Conservation (phyloP, 1,140 invertebrate genomes). For the Leptopilina clavipes region DNA sequence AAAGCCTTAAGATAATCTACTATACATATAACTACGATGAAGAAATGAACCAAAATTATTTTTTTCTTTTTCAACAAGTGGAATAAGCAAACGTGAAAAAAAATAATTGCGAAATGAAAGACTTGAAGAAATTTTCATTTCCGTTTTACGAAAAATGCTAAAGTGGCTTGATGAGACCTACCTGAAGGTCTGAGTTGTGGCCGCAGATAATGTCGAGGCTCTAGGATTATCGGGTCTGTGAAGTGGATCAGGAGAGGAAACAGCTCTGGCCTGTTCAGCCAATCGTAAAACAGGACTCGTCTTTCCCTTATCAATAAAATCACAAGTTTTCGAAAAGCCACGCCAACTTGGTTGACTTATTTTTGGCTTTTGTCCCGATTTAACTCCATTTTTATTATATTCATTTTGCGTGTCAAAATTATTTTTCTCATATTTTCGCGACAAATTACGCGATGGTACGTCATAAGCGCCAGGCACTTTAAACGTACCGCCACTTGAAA, state of each 20-base stretch:
- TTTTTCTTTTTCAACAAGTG: neutral
- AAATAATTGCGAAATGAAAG: neutral
- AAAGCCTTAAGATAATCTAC: neutral
- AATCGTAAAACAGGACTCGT: constrained; percentile 67
- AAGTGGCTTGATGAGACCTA: constrained; percentile 59
- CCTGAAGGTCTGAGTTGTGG: constrained; percentile 69
- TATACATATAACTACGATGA: constrained; percentile 1
- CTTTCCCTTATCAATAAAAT: constrained; percentile 69
- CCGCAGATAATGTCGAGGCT: constrained; percentile 67
- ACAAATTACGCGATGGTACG: constrained; percentile 40
- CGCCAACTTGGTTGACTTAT: constrained; percentile 67
- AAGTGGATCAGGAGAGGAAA: constrained; percentile 76
- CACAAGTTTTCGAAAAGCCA: constrained; percentile 70
- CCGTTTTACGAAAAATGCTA: constrained; percentile 33
- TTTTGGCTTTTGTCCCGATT: constrained; percentile 52
- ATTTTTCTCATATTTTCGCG: constrained; percentile 30
- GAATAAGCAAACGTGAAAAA: neutral
- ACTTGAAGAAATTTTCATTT: constrained; percentile 23
- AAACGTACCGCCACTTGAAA: constrained; percentile 49
- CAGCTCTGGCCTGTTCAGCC: constrained; percentile 71
- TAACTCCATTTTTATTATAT: constrained; percentile 40
- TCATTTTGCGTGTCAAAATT: constrained; percentile 40
- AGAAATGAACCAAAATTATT: neutral
- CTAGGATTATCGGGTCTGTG: constrained; percentile 72
- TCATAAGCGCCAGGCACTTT: constrained; percentile 59